Evolutionary conservation across 2,888 invertebrate genomes (phyloP).

Genomic region (Melikaiella ostensackeni): DNA sequence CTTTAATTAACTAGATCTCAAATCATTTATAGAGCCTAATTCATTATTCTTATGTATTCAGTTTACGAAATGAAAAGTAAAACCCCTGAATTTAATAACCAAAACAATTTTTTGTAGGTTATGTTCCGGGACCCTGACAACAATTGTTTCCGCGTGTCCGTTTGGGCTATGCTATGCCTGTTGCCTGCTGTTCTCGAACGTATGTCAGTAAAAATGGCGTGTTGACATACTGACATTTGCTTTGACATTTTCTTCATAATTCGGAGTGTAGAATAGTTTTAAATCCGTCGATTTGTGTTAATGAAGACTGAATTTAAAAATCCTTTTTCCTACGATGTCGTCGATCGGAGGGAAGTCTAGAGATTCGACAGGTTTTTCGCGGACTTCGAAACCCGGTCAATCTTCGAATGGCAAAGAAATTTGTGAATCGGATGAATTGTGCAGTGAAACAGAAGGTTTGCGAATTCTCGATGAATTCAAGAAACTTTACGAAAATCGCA

Average conservation of each 20-base stretch:
- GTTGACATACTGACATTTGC: slow-evolving; percentile 54
- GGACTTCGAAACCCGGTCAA: slow-evolving; percentile 18
- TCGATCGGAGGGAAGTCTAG: slow-evolving; percentile 16
- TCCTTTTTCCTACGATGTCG: slow-evolving; percentile 5
- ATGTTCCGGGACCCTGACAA: neutral
- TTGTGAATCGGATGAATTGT: slow-evolving; percentile 54
- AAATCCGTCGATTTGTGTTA: slow-evolving; percentile 44
- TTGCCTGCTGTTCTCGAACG: slow-evolving; percentile 1
- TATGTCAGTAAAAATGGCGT: slow-evolving; percentile 56
- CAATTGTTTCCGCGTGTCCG: too few relatives aligned
- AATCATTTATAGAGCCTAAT: neutral
- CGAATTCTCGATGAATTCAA: slow-evolving; percentile 81
- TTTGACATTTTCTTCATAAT: slow-evolving; percentile 45
- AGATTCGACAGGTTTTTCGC: slow-evolving; percentile 28
- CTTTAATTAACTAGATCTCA: neutral
- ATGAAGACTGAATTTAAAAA: slow-evolving; percentile 6
- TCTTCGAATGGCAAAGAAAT: slow-evolving; percentile 52
- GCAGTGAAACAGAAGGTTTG: slow-evolving; percentile 64
- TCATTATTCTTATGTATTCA: neutral
- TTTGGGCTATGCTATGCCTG: neutral
- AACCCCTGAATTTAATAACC: neutral
- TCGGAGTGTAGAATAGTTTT: slow-evolving; percentile 52
- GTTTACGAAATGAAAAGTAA: neutral
- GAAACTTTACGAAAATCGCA: slow-evolving; percentile 81
- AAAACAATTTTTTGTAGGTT: neutral